Evolutionary conservation across 1,140 invertebrate genomes (phyloP).

Genomic region (Pseudomyrmex flavicornis): DNA sequence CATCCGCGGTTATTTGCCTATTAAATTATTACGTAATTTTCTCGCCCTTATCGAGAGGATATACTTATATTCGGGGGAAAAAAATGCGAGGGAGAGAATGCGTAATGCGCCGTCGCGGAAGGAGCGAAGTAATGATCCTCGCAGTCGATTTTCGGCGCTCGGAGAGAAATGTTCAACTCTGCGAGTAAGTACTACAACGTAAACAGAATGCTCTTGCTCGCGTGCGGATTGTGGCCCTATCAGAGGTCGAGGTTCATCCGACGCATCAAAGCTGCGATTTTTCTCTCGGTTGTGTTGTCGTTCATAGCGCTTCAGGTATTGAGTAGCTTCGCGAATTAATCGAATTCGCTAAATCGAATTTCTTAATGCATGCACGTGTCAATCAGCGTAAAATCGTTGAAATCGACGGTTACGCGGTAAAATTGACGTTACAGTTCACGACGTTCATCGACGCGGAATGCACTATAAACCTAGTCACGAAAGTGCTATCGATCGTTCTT

Average conservation of each 20-base stretch:
- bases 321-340: background rate
- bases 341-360: too few species aligned
- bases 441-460: background rate
- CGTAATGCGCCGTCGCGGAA: background rate
- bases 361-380: too few species aligned
- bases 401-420: background rate
- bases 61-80: background rate
- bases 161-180: background rate
- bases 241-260: background rate
- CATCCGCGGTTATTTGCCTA: background rate
- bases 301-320: constrained; percentile 24
- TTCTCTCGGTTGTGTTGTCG: background rate
- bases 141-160: background rate
- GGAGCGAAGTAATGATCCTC: background rate
- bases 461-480: constrained; percentile 17
- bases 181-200: constrained; percentile 23
- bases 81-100: constrained; percentile 7
- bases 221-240: constrained; percentile 22
- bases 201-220: constrained; percentile 24
- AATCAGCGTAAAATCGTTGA: too few species aligned
- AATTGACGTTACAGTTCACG: constrained; percentile 17
- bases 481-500: constrained; percentile 36
- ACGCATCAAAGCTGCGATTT: background rate
- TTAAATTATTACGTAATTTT: constrained; percentile 4
- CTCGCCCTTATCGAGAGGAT: too few species aligned